Conservation (phyloP, 2,113 vertebrate genomes). For the Centropus bengalensis region DNA sequence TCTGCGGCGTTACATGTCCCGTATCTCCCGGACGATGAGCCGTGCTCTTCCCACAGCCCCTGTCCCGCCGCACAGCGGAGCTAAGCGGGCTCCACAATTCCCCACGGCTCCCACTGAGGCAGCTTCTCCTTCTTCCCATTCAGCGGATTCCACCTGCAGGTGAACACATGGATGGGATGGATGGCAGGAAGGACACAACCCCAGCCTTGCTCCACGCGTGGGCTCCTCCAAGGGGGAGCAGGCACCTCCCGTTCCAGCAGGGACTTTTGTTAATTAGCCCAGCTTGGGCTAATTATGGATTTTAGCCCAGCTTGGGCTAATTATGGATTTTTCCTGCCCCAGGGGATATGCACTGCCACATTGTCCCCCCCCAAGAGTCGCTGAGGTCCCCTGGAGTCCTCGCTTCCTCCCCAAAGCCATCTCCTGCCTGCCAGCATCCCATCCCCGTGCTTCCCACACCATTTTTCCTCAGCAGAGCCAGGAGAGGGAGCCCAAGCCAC, state of each 20-base stretch:
- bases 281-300: not conserved
- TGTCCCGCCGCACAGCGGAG: not conserved
- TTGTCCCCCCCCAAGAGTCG: fast-evolving
- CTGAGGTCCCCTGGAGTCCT: not conserved
- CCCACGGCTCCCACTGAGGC: fast-evolving
- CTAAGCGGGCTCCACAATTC: not conserved
- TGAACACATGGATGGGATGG: not conserved
- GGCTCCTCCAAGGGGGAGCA: not conserved
- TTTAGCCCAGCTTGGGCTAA: no score
- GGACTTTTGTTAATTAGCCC: not conserved
- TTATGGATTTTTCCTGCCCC: not conserved
- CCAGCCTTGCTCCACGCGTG: fast-evolving
- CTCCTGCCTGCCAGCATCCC: fast-evolving
- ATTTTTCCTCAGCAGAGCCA: not conserved
- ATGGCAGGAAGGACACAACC: not conserved
- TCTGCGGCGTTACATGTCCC: not conserved
- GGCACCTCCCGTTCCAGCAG: not conserved
- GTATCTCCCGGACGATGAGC: fast-evolving
- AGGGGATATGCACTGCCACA: not conserved
- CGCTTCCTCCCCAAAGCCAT: not conserved
- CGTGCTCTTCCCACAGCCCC: fast-evolving
- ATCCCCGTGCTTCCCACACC: fast-evolving
- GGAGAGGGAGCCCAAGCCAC: slow-evolving; percentile 24
- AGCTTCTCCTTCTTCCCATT: not conserved
- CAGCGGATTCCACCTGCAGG: fast-evolving